A percentile compares a stretch with the other conserved stretches of the same genome.
Evolutionary conservation across 2,888 invertebrate genomes (phyloP).

Genomic region (Drosophila kuntzei): DNA sequence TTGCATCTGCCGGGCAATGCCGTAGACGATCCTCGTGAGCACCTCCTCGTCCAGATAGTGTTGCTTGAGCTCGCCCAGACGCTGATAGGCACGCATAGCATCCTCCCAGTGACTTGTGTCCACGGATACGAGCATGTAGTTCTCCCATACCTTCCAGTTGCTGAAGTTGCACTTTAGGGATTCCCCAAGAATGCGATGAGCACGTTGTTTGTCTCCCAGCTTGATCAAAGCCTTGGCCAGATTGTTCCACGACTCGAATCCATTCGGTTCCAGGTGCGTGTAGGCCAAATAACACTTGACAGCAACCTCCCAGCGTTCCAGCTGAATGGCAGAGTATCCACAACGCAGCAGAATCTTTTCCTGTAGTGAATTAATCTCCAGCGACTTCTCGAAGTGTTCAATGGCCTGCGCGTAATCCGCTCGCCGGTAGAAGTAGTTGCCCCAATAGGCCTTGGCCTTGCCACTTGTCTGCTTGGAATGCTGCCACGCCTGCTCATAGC

Average conservation of each 20-base stretch:
- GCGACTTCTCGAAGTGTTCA: slow-evolving; percentile 92
- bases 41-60: slow-evolving; percentile 92
- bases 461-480: slow-evolving; percentile 93
- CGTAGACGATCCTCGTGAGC: slow-evolving; percentile 90
- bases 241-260: slow-evolving; percentile 99
- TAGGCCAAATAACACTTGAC: slow-evolving; percentile 94
- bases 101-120: slow-evolving; percentile 95
- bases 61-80: slow-evolving; percentile 93
- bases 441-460: slow-evolving; percentile 95
- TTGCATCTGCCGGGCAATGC: slow-evolving; percentile 89
- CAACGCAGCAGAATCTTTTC: slow-evolving; percentile 94
- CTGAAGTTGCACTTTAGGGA: slow-evolving; percentile 96
- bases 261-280: slow-evolving; percentile 93
- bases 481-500: slow-evolving; percentile 96
- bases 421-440: slow-evolving; percentile 90
- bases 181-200: slow-evolving; percentile 94
- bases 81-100: slow-evolving; percentile 93
- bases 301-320: slow-evolving; percentile 92
- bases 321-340: slow-evolving; percentile 93
- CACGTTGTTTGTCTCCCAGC: slow-evolving; percentile 93
- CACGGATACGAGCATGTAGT: slow-evolving; percentile 94
- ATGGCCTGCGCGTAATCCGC: slow-evolving; percentile 92
- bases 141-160: slow-evolving; percentile 97
- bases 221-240: slow-evolving; percentile 96
- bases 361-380: slow-evolving; percentile 95